Base-by-base conservation (phyloP, 2,888 invertebrate species). In the Myopa tessellatipennis region DNA sequence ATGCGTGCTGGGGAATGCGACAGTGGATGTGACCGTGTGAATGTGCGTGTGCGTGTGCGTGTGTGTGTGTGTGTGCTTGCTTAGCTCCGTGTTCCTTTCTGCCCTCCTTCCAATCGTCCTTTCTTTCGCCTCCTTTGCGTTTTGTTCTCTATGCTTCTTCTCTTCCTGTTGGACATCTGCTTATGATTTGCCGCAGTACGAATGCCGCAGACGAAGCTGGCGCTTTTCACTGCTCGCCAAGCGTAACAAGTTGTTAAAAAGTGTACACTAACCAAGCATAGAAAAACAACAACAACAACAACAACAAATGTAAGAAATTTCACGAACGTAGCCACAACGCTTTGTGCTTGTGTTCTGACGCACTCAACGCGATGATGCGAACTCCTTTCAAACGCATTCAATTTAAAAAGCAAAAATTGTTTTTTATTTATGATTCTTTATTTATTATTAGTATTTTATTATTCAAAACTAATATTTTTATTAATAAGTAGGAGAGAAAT, bases 171-270 rank as follows among this genome's bases (percentile, higher is more conserved):
- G 34, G 6, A 10, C 71, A 58, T 36, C 40, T 71, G 58, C 18
- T 40, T n/a, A 5, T 63, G 26, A 18, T 63, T 63, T 63, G 26
- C 63, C 34, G 18, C 34, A 34, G 34, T 36, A 14, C 40, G 40
- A 40, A 36, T 63, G 63, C 38, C 34, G 34, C 38, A 34, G 36
- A 26, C 65, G n/a, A 5, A 36, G 65, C 5, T 26, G 65, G 8
- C 36, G 65, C 65, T 65, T 26, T 65, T 65, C n/a, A 16, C 26
- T 67, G 16, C 40, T 8, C n/a, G 38, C 4, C n/a, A 67, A n/a
- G 40, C 40, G 67, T 67, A 67, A 67, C 67, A 38, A 67, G 67
- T 67, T 67, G 67, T n/a, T 38, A 67, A n/a, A 16, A 67, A 2
- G 7, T 14, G 10, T 55, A 4, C 55, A 4, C 6, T 55, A 4